Base-by-base conservation (phyloP, 2,113 vertebrate species). In the Daubentonia madagascariensis region DNA sequence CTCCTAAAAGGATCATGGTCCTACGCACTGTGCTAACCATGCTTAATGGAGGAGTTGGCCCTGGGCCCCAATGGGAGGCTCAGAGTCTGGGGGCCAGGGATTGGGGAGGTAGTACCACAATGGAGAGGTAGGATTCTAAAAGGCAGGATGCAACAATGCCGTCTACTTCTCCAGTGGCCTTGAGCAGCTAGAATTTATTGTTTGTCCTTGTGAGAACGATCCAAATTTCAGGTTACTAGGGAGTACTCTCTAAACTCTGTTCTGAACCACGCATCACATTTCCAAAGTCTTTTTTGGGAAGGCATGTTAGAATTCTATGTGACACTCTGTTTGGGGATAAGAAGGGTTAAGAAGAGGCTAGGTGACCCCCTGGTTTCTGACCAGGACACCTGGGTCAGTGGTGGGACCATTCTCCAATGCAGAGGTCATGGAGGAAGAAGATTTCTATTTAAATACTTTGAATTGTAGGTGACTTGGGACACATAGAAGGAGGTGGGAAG, bases 401-500 rank as follows among this genome's bases (percentile, higher is more conserved):
- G 25, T 25, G 35, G 45, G 40, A 23, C n/a, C 8, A 4, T 61
- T 70, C 43, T 91, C 81, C 57, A 73, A 14, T 10, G 4, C 6
- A 78, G 20, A 81, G 17, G 20, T 91, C 48, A 52, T 6, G 6
- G 23, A 72, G 43, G 35, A 75, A 70, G 63, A 40, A 65, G 67
- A 20, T 75, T 93, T 85, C 22, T 40, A 20, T n/a, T 57, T 68
- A 94, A n/a, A 28, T 43, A 16, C 4, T 6, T 91, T 73, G 35
- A 78, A 84, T 86, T 92, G 83, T 87, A 84, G 63, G 23, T 72
- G 32, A 92, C 54, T 70, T 70, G 23, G 12, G 68, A 10, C 40
- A 23, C 12, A 72, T 16, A 40, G 57, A 88, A 88, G 28, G 25
- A 94, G 23, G 20, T 80, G n/a, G 65, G n/a, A 54, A 72, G 35